Base-by-base conservation (phyloP, 2,888 invertebrate species). In the Catocala nupta region DNA sequence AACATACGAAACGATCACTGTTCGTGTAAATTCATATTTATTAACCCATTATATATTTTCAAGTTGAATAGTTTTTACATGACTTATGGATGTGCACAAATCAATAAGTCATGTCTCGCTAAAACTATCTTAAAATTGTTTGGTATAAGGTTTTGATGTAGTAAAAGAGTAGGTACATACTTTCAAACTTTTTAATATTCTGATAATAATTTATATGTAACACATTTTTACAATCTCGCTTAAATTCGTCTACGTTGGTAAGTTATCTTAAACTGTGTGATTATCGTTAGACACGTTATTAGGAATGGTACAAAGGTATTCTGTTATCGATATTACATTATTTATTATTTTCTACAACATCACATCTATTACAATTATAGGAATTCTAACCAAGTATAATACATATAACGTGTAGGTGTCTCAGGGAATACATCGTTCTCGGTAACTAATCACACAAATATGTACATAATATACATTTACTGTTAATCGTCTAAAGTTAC, bases 151-250 rank as follows among this genome's bases (percentile, higher is more conserved):
- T 39, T 7, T 39, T 39, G 9, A 7, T 39, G 36, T 39, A 69
- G 68, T 71, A 68, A 80, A 73, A 73, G 45, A 63, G n/a, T n/a
- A n/a, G 50, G 33, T 5, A 52, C 60, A 61, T 82, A 70, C 65
- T 81, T 78, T 83, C 73, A 84, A 83, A 88, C 75, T 82, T 80
- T 90, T 88, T 87, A 89, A 86, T 91, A 88, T 86, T 91, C 81
- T 88, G 82, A 87, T 91, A 91, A 91, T 92, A 90, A 91, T 90
- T 92, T 91, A 91, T 87, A 88, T 86, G 77, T 86, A 88, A 90
- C 86, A 88, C 85, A 75, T 90, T 89, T 89, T 86, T 88, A 89
- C 89, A 90, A 81, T 81, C 77, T 83, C 77, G 78, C 42, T 68
- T 70, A 59, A 60, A 59, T 66, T 63, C 45, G 36, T 57, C 65